Evolutionary conservation across 2,797 vertebrate species (phyloP), one percentile per base, ranked within the genome.

Genomic region (Myotis pilosus): DNA sequence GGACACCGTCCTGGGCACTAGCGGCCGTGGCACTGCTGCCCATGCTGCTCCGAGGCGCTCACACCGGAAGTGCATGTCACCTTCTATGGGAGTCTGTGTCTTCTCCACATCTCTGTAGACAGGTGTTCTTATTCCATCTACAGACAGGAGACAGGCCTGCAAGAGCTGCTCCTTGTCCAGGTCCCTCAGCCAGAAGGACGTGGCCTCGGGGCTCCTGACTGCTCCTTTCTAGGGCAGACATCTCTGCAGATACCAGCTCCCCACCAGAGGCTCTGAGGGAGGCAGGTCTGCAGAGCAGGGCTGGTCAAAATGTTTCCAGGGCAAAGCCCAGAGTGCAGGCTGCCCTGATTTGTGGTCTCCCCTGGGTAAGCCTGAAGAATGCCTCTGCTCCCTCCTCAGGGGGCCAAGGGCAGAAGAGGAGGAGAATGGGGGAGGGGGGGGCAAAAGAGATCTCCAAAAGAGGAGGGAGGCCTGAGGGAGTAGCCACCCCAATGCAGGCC

Each of bases 1-100:
- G 66, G 16, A 16, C 23, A 33, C 89, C 20, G 15, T 41, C 13
- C 15, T 47, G n/a, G 53, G 28, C 11, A 28, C 12, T 19, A 38
- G 60, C 19, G 38, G 19, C 30, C 30, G 3, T 1, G 36, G 12
- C 1, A 3, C n/a, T 0, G 12, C 16, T 5, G 23, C 19, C 20
- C 23, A 9, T 13, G 22, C 11, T 25, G 51, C 6, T 10, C 49
- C 1, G 41, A 36, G 23, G 51, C 41, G 30, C 36, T 51, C 74
- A 81, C 68, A 20, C 38, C 2, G 1, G 41, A 23, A 33, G 47
- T 16, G 0, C 7, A 28, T 17, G 84, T 22, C 22, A 71, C 33
- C 11, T 12, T 9, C 30, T 2, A 0, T 49, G 79, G 72, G 38
- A 47, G 16, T 38, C 49, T 2, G 30, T 19, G 15, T 64, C 33